phyloP scores from a whole-genome alignment of 2,888 invertebrate species.

The Drosophila longiperda region DNA sequence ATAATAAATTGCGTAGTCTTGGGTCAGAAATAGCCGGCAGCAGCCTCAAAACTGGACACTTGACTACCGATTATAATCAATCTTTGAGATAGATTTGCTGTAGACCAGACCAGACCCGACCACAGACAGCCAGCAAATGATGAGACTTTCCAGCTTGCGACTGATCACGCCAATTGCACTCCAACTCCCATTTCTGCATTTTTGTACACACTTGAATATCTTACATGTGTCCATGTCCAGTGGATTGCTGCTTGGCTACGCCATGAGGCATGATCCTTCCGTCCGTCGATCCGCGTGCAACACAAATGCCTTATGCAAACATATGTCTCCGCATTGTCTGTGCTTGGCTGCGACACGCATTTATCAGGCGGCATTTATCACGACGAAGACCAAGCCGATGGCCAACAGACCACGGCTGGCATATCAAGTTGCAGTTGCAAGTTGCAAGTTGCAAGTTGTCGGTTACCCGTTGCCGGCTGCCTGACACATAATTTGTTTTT shows the following conservation, averaged over 20 bases:
- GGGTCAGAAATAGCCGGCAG: constrained; percentile 71
- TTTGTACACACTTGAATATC: constrained; percentile 49
- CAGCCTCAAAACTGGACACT: constrained; percentile 67
- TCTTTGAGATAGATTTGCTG: constrained; percentile 77
- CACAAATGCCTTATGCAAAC: constrained; percentile 63
- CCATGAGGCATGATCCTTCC: constrained; percentile 35
- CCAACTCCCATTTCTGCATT: constrained; percentile 11
- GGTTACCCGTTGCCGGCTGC: constrained; percentile 3
- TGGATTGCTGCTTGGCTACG: constrained; percentile 55
- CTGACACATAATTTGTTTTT: constrained; percentile 62
- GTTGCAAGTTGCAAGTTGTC: constrained; percentile 6
- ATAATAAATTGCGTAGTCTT: constrained; percentile 75
- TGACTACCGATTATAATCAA: constrained; percentile 84
- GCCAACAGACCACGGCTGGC: constrained; percentile 48
- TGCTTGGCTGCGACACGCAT: constrained; percentile 72
- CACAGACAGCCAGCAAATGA: constrained; percentile 41
- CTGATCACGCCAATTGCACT: constrained; percentile 42
- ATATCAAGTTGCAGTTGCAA: constrained; percentile 68
- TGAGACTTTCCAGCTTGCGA: constrained; percentile 28
- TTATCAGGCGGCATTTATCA: constrained; percentile 78
- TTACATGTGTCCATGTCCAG: constrained; percentile 73
- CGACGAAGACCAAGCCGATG: constrained; percentile 39
- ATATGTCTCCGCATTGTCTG: constrained; percentile 77
- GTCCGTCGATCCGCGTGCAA: constrained; percentile 41
- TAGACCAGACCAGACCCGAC: constrained; percentile 32